A percentile compares a stretch with the other conserved stretches of the same genome.
These are phyloP conservation scores for Diadegma fenestrale DNA, from an alignment of 2,888 invertebrate genomes.

Conservation along the genomic window DNA sequence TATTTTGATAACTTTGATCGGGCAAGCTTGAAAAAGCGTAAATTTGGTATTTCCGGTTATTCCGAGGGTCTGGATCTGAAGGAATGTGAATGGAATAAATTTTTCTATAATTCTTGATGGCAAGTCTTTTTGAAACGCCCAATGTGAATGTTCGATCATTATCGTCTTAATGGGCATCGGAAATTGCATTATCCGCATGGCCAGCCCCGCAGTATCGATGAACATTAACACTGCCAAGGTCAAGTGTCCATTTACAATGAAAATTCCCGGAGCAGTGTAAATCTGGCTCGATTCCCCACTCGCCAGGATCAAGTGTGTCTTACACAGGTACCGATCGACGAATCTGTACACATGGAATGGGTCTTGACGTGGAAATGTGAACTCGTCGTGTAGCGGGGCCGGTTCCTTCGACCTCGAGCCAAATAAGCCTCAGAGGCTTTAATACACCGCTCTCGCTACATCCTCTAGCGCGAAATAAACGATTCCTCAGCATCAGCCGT, in stretches of 20 bases:
- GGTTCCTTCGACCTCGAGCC: slow-evolving; percentile 68
- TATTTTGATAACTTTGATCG: no score
- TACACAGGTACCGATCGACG: slow-evolving; percentile 15
- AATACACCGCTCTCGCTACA: slow-evolving; percentile 41
- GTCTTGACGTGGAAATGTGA: slow-evolving; percentile 18
- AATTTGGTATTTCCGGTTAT: no score
- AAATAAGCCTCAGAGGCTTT: slow-evolving; percentile 61
- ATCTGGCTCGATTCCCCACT: slow-evolving; percentile 32
- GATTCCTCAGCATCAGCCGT: slow-evolving; percentile 35
- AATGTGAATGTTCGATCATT: slow-evolving; percentile 5
- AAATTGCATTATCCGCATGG: neutral
- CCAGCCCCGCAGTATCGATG: neutral
- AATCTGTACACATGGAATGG: slow-evolving; percentile 24
- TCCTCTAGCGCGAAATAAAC: slow-evolving; percentile 36
- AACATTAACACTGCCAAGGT: neutral
- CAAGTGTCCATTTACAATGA: slow-evolving; percentile 46
- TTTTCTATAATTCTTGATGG: no score
- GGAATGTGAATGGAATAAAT: no score
- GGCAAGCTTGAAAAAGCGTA: no score
- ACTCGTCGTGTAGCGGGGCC: slow-evolving; percentile 57
- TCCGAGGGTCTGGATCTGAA: no score
- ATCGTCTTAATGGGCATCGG: neutral
- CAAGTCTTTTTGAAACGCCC: neutral
- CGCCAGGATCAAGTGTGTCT: slow-evolving; percentile 55
- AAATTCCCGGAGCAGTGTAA: slow-evolving; percentile 44